Conservation (phyloP, 2,797 vertebrate genomes). For the Euphonia xanthogaster region DNA sequence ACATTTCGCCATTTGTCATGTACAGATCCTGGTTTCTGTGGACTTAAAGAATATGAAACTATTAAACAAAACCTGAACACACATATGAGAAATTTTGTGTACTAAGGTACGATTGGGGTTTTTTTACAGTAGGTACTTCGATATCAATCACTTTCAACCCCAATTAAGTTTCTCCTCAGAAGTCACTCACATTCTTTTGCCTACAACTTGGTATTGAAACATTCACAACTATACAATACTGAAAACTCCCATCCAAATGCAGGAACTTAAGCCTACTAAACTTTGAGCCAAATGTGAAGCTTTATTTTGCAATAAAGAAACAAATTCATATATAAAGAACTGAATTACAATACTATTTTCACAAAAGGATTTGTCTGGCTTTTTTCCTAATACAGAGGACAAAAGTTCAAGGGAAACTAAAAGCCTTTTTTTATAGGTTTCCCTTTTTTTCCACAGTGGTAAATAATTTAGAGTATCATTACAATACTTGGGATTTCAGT, state of each 20-base stretch:
- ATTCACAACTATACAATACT: background rate
- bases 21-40: conserved; percentile 61
- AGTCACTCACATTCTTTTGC: background rate
- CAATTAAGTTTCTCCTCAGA: background rate
- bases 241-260: background rate
- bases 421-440: background rate
- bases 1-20: conserved; percentile 52
- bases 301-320: background rate
- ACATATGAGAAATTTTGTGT: background rate
- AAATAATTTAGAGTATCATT: background rate
- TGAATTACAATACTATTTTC: background rate
- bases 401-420: background rate
- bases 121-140: background rate
- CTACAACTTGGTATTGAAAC: background rate
- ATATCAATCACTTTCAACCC: background rate
- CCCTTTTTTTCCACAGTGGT: background rate
- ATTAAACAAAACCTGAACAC: background rate
- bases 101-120: background rate
- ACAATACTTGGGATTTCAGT: background rate
- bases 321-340: background rate
- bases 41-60: conserved; percentile 21
- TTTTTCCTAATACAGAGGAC: background rate
- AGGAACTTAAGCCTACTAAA: background rate
- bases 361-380: background rate
- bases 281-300: background rate